Conservation (phyloP, 2,888 invertebrate genomes). For the Drosophila birchii region DNA sequence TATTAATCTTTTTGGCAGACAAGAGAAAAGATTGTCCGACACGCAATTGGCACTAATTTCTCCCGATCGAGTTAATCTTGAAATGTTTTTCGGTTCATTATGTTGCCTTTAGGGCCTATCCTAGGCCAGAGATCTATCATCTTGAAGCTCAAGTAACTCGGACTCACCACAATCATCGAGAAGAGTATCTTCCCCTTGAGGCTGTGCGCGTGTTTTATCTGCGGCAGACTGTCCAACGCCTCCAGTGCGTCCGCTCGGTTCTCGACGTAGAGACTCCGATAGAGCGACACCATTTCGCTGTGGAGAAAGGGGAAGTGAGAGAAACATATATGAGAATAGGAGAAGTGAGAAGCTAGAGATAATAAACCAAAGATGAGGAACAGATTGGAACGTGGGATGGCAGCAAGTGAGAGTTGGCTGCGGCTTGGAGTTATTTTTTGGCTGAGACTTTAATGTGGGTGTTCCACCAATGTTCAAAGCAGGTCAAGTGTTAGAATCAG, state of each 20-base stretch:
- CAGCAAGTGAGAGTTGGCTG: constrained; percentile 43
- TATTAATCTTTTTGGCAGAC: constrained; percentile 4
- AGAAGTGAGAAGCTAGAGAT: not conserved
- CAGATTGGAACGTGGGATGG: constrained; percentile 40
- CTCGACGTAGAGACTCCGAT: constrained; percentile 93
- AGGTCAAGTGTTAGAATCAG: constrained; percentile 59
- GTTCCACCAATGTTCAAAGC: constrained; percentile 30
- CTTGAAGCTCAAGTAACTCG: not conserved
- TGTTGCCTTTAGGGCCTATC: constrained; percentile 1
- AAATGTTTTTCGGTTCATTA: constrained; percentile 23
- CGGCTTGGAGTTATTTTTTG: constrained; percentile 6
- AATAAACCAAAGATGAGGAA: constrained; percentile 3
- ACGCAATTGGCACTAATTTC: constrained; percentile 25
- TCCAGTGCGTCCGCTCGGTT: constrained; percentile 94
- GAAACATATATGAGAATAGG: constrained; percentile 4
- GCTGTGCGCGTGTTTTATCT: constrained; percentile 93
- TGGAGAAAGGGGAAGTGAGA: constrained; percentile 29
- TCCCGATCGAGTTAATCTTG: constrained; percentile 28
- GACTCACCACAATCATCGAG: constrained; percentile 94
- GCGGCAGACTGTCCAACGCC: constrained; percentile 92
- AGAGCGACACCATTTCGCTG: constrained; percentile 90
- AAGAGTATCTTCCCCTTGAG: constrained; percentile 97
- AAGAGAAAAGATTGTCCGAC: constrained; percentile 24
- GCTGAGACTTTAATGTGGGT: constrained; percentile 42
- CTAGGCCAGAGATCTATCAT: not conserved